A percentile compares a stretch with the other conserved stretches of the same genome.
Evolutionary conservation across 2,888 invertebrate genomes (phyloP).

Genomic region (Idaea dimidiata): DNA sequence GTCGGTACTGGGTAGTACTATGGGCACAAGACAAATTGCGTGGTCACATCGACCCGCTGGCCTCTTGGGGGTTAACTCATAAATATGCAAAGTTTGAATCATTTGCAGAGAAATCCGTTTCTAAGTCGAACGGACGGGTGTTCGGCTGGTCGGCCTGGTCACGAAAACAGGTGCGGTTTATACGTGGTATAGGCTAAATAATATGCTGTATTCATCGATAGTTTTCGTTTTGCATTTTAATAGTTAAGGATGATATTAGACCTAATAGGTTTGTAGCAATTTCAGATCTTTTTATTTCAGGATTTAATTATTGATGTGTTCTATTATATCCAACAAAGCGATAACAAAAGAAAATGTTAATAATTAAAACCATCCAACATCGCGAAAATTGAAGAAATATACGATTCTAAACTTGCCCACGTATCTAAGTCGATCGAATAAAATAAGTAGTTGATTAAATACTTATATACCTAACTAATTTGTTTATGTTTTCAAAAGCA

Average conservation of each 20-base stretch:
- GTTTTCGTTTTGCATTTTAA: slow-evolving; percentile 25
- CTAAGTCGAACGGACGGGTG: slow-evolving; percentile 50
- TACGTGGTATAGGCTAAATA: slow-evolving; percentile 63
- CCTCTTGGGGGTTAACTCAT: slow-evolving; percentile 55
- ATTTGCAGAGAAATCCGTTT: slow-evolving; percentile 65
- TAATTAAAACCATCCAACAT: no score
- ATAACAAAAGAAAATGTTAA: no score
- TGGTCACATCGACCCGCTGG: slow-evolving; percentile 40
- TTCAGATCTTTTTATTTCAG: no score
- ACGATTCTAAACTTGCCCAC: no score
- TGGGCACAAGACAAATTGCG: slow-evolving; percentile 45
- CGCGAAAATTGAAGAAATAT: no score
- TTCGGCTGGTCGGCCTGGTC: slow-evolving; percentile 55
- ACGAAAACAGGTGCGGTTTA: slow-evolving; percentile 61
- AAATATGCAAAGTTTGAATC: slow-evolving; percentile 70
- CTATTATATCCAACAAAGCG: no score
- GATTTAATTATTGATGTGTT: no score
- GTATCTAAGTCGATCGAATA: no score
- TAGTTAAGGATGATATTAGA: background rate
- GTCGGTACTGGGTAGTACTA: slow-evolving; percentile 41
- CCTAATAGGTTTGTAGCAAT: no score
- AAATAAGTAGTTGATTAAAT: no score
- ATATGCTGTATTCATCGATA: slow-evolving; percentile 39
- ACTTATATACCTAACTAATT: no score
- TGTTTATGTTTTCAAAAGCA: background rate